phyloP scores from a whole-genome alignment of 2,113 vertebrate genomes.

The Seriola dumerili region DNA sequence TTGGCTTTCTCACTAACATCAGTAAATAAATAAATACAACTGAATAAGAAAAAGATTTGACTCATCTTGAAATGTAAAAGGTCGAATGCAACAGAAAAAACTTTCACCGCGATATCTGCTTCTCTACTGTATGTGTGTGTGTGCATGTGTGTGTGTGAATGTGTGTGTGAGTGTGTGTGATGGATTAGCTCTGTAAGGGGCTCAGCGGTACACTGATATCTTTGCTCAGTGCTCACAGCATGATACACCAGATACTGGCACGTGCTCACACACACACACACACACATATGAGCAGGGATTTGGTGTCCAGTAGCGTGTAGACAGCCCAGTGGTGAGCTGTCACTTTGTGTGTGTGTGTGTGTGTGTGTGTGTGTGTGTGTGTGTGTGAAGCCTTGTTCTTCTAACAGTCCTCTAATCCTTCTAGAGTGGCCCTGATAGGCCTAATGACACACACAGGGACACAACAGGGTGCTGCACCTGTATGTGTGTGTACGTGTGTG shows the following conservation, averaged over 20 bases:
- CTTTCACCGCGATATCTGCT: conserved; percentile 15
- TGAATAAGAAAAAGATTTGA: not conserved
- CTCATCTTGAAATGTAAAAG: not conserved
- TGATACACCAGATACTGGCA: conserved; percentile 78
- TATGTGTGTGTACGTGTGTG: conserved; percentile 43
- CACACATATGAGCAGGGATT: conserved; percentile 66
- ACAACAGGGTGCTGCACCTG: conserved; percentile 76
- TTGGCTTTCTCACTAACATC: not conserved
- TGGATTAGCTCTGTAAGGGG: conserved; percentile 78
- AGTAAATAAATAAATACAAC: not conserved
- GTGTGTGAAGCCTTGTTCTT: conserved; percentile 65
- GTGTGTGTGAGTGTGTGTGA: conserved; percentile 66
- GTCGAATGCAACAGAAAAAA: not conserved
- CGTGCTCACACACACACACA: conserved; percentile 45
- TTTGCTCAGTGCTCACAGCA: conserved; percentile 80
- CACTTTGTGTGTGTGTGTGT: conserved; percentile 56
- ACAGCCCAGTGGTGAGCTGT: conserved; percentile 72
- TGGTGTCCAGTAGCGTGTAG: conserved; percentile 77
- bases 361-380: conserved; percentile 17
- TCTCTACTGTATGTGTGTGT: conserved; percentile 38
- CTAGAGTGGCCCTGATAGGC: conserved; percentile 82
- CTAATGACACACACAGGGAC: conserved; percentile 82
- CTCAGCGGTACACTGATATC: conserved; percentile 82
- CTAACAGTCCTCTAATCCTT: conserved; percentile 83
- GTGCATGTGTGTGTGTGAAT: conserved; percentile 39